These are phyloP conservation scores for Calcarius lapponicus DNA, from an alignment of 2,797 vertebrate genomes.

Conservation along the genomic window DNA sequence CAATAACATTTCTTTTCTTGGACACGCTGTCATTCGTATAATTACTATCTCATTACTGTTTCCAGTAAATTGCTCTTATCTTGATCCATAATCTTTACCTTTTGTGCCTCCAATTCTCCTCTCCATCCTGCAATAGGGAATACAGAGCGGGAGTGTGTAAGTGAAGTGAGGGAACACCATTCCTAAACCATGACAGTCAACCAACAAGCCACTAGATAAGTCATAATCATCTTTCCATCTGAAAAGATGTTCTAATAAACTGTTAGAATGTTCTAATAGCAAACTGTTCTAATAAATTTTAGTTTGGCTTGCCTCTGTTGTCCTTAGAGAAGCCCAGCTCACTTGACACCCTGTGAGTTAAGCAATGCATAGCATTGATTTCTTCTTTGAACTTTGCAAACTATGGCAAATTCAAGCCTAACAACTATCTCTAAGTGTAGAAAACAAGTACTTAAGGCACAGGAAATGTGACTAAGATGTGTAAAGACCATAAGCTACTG, in stretches of 20 bases:
- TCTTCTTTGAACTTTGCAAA: not conserved
- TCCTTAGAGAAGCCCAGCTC: not conserved
- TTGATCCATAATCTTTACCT: not conserved
- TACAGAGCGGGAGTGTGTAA: fast-evolving
- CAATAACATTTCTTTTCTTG: not conserved
- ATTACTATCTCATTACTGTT: not conserved
- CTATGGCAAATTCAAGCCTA: not conserved
- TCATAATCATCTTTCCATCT: not conserved
- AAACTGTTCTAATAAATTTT: not conserved
- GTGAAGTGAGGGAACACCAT: not conserved
- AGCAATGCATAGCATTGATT: not conserved
- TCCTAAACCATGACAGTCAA: not conserved
- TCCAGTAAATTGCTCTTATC: not conserved
- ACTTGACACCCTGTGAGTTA: not conserved
- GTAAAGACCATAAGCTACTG: not conserved
- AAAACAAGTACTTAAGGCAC: not conserved
- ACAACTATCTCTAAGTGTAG: not conserved
- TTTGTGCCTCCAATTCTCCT: not conserved
- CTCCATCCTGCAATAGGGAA: fast-evolving
- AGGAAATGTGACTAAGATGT: not conserved
- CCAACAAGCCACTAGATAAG: not conserved
- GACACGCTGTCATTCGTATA: fast-evolving
- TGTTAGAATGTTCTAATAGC: not conserved
- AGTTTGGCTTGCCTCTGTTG: not conserved
- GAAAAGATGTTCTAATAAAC: not conserved